Conservation (phyloP, 1,140 invertebrate species). For the Tenebrio molitor region DNA sequence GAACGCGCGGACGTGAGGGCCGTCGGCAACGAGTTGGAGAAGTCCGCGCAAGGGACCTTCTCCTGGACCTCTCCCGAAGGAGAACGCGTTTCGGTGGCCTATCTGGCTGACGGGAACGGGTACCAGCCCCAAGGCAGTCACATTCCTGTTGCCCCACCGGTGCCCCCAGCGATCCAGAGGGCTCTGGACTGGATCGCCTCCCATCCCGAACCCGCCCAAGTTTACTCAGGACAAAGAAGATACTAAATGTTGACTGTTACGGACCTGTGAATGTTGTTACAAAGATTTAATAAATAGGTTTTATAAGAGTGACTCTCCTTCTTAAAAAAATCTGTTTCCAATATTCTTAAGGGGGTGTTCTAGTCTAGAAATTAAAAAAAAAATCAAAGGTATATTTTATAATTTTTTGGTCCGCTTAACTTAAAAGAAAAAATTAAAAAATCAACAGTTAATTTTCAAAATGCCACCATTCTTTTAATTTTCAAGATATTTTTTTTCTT, state of each 20-base stretch:
- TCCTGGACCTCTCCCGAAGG: conserved; percentile 70
- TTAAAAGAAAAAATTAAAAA: too few species aligned
- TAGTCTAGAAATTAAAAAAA: too few species aligned
- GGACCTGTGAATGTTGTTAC: not conserved
- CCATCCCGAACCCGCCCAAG: conserved; percentile 63
- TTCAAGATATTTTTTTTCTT: too few species aligned
- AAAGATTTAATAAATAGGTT: conserved; percentile 10
- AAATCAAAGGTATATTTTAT: too few species aligned
- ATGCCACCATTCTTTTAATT: too few species aligned
- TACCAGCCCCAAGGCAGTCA: conserved; percentile 72
- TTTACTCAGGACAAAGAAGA: conserved; percentile 1
- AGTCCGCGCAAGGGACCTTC: conserved; percentile 29
- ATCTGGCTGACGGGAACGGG: conserved; percentile 74
- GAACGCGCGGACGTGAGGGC: conserved; percentile 63
- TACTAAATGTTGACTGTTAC: not conserved
- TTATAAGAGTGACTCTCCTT: not conserved
- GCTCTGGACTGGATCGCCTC: conserved; percentile 69
- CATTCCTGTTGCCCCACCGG: conserved; percentile 70
- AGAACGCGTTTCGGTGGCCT: conserved; percentile 67
- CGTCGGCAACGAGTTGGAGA: conserved; percentile 36
- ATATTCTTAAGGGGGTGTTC: too few species aligned
- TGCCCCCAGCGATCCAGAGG: conserved; percentile 67
- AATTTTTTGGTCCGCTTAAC: too few species aligned
- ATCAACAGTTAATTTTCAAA: too few species aligned
- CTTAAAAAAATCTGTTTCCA: too few species aligned